Base-by-base conservation (phyloP, 2,113 vertebrate genomes). In the Notarius lentiginosus region DNA sequence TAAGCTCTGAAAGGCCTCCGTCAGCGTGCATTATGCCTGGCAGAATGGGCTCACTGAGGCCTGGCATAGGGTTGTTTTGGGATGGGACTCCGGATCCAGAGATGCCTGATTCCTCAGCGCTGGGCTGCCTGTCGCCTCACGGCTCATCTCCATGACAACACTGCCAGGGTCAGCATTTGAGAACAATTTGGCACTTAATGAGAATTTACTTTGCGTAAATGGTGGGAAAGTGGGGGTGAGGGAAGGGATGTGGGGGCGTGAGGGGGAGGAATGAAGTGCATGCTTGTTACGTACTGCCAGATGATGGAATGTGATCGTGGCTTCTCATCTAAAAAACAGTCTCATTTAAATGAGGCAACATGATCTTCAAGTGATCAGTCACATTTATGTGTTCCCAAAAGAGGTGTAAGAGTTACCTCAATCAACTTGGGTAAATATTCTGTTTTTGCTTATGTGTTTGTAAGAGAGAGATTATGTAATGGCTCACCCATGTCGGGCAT, bases 111-210 rank as follows among this genome's bases (percentile, higher is more conserved):
- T 96, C 95, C 94, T 83, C 95, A 94, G 96, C 94, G 93, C 95
- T 91, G 84, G 82, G 68, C 88, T 91, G 87, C 86, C 88, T 89
- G 91, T 95, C 96, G 95, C 95, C 94, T 95, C 93, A 93, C 90
- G 93, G 87, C 87, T 66, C 91, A 96, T 99, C 96, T 95, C 97
- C 96, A 97, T 93, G 96, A 96, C 92, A 95, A 98, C 95, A 89
- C 93, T 94, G 89, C 95, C 95, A 94, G 95, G 79, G 92, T 89
- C 91, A 93, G 95, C 94, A 94, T 96, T 96, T 96, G 96, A 97
- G 96, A 97, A 96, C 95, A 95, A 96, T 96, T 95, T 93, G 94
- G 95, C 95, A 95, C 95, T 96, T 97, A 97, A 97, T 96, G 96
- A 96, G 96, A 95, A 95, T 89, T 93, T 95, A 91, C 95, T 95